Evolutionary conservation across 92 coral and sea anemone genomes (phyloP).

Genomic region (Epizoanthus scotinus): DNA sequence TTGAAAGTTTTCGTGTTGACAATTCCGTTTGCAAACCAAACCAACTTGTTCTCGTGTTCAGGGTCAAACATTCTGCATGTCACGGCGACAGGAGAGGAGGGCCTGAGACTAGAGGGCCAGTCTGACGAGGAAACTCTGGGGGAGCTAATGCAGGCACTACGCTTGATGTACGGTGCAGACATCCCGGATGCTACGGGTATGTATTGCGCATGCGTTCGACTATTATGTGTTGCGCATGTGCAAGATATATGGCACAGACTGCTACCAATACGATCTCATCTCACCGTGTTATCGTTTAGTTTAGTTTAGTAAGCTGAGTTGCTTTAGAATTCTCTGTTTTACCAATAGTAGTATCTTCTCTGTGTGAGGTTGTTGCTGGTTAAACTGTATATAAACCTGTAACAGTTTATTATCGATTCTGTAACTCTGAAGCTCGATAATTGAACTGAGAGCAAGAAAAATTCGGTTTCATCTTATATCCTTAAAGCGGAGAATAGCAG

Average conservation of each 20-base stretch:
- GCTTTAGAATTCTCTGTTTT: no score
- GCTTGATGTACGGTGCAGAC: slow-evolving; percentile 46
- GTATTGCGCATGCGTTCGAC: background rate
- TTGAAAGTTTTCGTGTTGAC: background rate
- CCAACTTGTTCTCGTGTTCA: background rate
- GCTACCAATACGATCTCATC: slow-evolving; percentile 45
- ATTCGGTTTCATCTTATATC: no score
- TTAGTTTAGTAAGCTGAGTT: no score
- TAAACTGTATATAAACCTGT: no score
- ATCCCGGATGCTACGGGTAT: slow-evolving; percentile 61
- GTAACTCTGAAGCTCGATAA: no score
- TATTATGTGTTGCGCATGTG: background rate
- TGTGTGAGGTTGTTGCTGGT: no score
- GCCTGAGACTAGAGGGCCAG: slow-evolving; percentile 61
- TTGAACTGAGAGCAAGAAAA: no score
- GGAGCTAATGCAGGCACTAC: slow-evolving; percentile 49
- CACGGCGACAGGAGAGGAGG: slow-evolving; percentile 56
- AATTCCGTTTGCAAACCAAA: no score
- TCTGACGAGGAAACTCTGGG: slow-evolving; percentile 46
- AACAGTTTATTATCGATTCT: no score
- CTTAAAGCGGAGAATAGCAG: no score
- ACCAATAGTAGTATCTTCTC: no score
- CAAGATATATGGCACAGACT: slow-evolving; percentile 45
- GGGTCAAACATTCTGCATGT: slow-evolving; percentile 45
- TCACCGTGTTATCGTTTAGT: no score